Evolutionary conservation across 2,888 invertebrate genomes (phyloP), one percentile per base, ranked within the genome.

Genomic region (Campaea margaritaria): DNA sequence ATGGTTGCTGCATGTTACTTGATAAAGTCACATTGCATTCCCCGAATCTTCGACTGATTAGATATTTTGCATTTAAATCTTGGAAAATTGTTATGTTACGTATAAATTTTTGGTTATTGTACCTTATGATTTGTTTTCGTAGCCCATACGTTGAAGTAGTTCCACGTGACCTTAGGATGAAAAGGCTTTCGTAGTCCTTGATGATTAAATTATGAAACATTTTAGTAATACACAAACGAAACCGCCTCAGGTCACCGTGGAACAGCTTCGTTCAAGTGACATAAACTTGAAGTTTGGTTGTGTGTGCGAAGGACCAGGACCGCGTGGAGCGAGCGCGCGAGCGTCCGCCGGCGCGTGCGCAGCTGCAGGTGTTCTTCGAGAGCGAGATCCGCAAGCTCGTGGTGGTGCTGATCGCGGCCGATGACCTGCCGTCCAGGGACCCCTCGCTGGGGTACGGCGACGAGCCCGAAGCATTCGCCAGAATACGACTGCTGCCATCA

Each of bases 361-460:
- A 97, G 87, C 94, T 98, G 68, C 97, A 98, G 83, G 96, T 98
- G 55, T 97, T 96, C 95, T 97, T 97, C 91, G 96, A 97, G 79
- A 95, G 95, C 60, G 97, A 97, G 76, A 93, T 96, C 61, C 95
- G 94, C 73, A 97, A 97, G 78, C 92, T 98, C 57, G 96, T 96
- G 10, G 96, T 98, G 27, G 96, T 97, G 5, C 94, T 98, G 48
- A 94, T 97, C 80, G 97, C 96, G 3, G 98, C 96, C 9, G 97
- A 97, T 78, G 97, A 97, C 83, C 91, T 98, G 68, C 96, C 96
- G 21, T 84, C 95, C 0, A 93, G 97, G 39, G 97, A 97, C 79
- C 97, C 97, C 70, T 94, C 94, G 28, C 90, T 95, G 46, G 96
- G 96, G 31, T 96, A 95, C 76, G 97, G 97, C 7, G 93, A 93